Evolutionary conservation across 2,113 vertebrate genomes (phyloP), one percentile per base, ranked within the genome.

Genomic region (Pitta sordida): DNA sequence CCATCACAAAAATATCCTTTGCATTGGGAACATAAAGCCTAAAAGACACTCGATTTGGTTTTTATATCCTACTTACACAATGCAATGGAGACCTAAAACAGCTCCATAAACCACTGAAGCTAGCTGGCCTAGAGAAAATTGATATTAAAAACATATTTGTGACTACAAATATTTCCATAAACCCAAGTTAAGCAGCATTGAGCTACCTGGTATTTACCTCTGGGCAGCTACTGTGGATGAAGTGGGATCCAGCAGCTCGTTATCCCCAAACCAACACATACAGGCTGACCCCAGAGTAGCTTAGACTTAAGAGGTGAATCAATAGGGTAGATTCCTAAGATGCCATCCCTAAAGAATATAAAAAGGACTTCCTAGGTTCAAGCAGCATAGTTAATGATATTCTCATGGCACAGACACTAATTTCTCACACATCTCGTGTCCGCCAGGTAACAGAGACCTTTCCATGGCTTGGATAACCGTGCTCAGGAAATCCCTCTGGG

Each of bases 161-260:
- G 49, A 77, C 88, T 67, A 77, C 44, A 95, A 77, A 55, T 63
- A 69, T 83, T 91, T 94, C 85, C 76, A 48, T 85, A 91, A 63
- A n/a, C 9, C 71, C 29, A 46, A 92, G 53, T 34, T 41, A 81
- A 58, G 37, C n/a, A 88, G 67, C 55, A 46, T 86, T 91, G 71
- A 94, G 83, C 83, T 74, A 32, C 22, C n/a, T 64, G 16, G 0
- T 53, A 27, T 95, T 95, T 93, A 89, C 75, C 75, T 76, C 67
- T 0, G 7, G 59, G 12, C 41, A 91, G 67, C n/a, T 43, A 11
- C 29, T 27, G n/a, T 64, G 88, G 90, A 96, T 95, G 86, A 95
- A 95, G 63, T 43, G 55, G 51, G 71, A 94, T 88, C 24, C 15
- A 90, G 56, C 29, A 86, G 84, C 78, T 90, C 56, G 44, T 69